Evolutionary conservation across 2,113 vertebrate species (phyloP), one percentile per base, ranked within the genome.

Genomic region (Microtus montanus): DNA sequence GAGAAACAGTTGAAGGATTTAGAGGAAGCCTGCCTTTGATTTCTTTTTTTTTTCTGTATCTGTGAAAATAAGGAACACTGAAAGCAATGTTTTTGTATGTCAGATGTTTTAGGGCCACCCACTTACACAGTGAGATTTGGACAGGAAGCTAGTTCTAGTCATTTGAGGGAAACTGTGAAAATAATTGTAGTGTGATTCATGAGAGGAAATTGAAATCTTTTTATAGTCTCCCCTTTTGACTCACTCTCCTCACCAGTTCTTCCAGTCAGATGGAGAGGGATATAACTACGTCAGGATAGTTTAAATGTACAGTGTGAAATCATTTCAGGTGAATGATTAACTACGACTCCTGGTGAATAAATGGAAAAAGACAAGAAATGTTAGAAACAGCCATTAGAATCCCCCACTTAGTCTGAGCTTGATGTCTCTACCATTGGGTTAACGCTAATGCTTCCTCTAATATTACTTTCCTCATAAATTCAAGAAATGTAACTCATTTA

Each of bases 201-300:
- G 74, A 92, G 58, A 80, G 64, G 41, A 92, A 93, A 93, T 64
- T 7, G 11, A 85, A 95, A 82, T 80, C 30, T 24, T 95, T 95
- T 85, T 63, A 64, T 82, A 87, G 78, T 77, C 44, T 70, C n/a
- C 1, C 12, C 20, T 86, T 75, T 79, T 58, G 2, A 77, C 3
- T 28, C 3, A 15, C 12, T 80, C n/a, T 10, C 2, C 2, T 92
- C 84, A 70, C 12, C 9, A 92, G 93, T 89, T 83, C 74, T 86
- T 77, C 73, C 74, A 89, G 28, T 66, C n/a, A 88, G 28, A 71
- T 41, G 6, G 15, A 91, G 17, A 49, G 7, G 52, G 7, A 80
- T 75, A 92, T 20, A 94, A 35, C 9, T 94, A 73, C 28, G 86
- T 77, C 7, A 6, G 5, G 84, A 84, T 30, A 88, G 4, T 90